Evolutionary conservation across 2,888 invertebrate species (phyloP), one percentile per base, ranked within the genome.

Genomic region (Tachystola acroxantha): DNA sequence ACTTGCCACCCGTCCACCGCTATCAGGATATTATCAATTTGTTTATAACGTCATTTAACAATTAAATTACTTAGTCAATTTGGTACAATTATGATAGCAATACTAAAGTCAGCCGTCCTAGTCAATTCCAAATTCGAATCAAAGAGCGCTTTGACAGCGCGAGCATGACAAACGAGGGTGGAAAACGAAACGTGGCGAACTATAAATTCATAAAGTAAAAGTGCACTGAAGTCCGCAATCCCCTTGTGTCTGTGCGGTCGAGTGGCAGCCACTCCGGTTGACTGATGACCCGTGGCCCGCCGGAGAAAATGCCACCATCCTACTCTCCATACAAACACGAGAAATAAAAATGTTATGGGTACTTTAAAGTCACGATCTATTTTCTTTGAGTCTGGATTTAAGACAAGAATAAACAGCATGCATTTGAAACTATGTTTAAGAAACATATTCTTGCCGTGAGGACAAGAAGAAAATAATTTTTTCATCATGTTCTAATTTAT

Each of bases 181-280:
- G 57, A 56, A 60, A 67, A 65, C 52, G 64, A 64, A 68, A 68
- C 67, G 64, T 64, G 60, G 65, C 55, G 56, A 60, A 64, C 65
- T 64, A 70, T 66, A 64, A 66, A 67, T 70, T 67, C 64, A 66
- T 64, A 62, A 63, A 59, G 57, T 52, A 70, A 77, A 73, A 78
- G 65, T 70, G 74, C 74, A 77, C 54, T 57, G 66, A 72, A 62
- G 45, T 58, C 56, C 53, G 58, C 64, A 68, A 69, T 71, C 64
- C 71, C 64, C 67, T 58, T 45, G 48, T 43, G 50, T 47, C 48
- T 43, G 45, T 16, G 36, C 57, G 63, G 57, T 66, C 61, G 67
- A 77, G 73, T 73, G 71, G 64, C 58, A 53, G 55, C 64, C 65
- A 70, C 67, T 70, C 45, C 46, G 47, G 42, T 53, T 71, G 71